Evolutionary conservation across 2,888 invertebrate genomes (phyloP), one percentile per base, ranked within the genome.

Genomic region (Keiferia lycopersicella): DNA sequence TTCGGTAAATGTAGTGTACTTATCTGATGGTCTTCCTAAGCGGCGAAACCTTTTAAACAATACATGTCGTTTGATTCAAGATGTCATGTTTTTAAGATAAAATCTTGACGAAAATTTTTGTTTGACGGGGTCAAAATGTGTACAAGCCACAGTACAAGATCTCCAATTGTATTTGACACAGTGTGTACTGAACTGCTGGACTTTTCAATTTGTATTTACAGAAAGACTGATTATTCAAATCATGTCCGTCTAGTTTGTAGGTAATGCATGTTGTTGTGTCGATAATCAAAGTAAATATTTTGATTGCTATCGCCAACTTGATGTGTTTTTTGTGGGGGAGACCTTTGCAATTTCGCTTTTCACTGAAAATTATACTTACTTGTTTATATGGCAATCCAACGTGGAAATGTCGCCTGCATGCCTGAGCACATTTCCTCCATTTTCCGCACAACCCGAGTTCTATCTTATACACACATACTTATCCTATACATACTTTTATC

Each of bases 41-140:
- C 83, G 82, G 85, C 78, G 77, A 78, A 76, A 76, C 74, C 81
- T 83, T 73, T 83, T 82, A 83, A 76, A 86, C 83, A 87, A 88
- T 86, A 85, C 86, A 83, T 91, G 90, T 89, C 88, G 80, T 82
- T 87, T 88, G 87, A 88, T 88, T 88, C 77, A 69, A 84, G 82
- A 86, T 87, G 90, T 88, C 90, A 88, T 90, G 90, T 91, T 74
- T 80, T 69, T 67, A 51, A 77, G 80, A 89, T 89, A 86, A 80
- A 67, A 91, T 90, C 90, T 88, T 87, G 87, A 88, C 84, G 86
- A 83, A 85, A 84, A 83, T 82, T 86, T 83, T 80, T 77, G 77
- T 84, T 77, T 84, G 89, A 84, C 84, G 83, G 89, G 90, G 89
- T 90, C 90, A 89, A 81, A 79, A 79, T 76, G 73, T 73, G 75